These are phyloP conservation scores for Apoda limacodes DNA, from an alignment of 2,888 invertebrate species.

Conservation along the genomic window DNA sequence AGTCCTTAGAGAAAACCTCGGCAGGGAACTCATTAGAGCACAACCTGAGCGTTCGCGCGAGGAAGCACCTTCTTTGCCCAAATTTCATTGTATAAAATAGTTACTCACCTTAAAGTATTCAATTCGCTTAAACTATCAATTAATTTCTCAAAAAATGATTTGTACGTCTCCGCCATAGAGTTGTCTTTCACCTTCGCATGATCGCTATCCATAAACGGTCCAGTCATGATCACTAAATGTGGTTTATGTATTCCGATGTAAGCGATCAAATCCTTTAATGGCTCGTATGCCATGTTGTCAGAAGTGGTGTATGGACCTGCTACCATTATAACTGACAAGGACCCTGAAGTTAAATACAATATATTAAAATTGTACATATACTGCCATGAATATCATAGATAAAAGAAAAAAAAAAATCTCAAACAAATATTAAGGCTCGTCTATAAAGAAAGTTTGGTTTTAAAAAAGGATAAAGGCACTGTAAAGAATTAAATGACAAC, in stretches of 20 bases:
- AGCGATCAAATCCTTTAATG: conserved; percentile 80
- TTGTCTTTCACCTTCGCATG: conserved; percentile 74
- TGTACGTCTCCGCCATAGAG: conserved; percentile 75
- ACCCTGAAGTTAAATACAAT: conserved; percentile 51
- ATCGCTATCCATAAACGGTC: conserved; percentile 85
- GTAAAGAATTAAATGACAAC: too few species aligned
- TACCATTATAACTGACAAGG: conserved; percentile 77
- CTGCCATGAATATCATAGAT: too few species aligned
- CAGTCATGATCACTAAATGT: conserved; percentile 83
- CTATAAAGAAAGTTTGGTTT: too few species aligned
- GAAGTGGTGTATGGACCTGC: conserved; percentile 87
- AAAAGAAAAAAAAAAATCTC: too few species aligned
- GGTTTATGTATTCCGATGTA: conserved; percentile 78
- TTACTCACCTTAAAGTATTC: conserved; percentile 62
- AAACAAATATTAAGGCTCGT: too few species aligned
- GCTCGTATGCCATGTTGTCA: conserved; percentile 83
- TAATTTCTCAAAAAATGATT: conserved; percentile 79
- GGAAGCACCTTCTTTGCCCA: too few species aligned
- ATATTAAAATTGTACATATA: too few species aligned
- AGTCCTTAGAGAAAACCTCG: too few species aligned
- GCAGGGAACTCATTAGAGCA: too few species aligned
- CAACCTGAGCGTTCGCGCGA: too few species aligned
- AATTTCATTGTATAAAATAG: background rate
- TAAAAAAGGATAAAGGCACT: too few species aligned
- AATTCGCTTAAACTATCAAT: conserved; percentile 74